Evolutionary conservation across 2,888 invertebrate genomes (phyloP).

Genomic region (Pristionchus arcanus): DNA sequence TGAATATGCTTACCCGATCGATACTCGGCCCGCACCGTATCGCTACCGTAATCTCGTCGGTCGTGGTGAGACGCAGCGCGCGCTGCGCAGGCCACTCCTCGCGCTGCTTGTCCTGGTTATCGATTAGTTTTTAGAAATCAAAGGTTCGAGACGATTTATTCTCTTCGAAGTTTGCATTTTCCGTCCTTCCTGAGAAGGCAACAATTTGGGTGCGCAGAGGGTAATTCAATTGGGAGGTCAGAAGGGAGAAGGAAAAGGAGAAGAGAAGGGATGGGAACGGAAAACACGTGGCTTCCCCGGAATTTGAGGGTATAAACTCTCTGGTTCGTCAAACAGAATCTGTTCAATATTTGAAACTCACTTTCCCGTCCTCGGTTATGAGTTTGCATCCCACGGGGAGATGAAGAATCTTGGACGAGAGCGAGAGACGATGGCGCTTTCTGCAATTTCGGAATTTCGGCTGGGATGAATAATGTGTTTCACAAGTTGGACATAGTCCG

Average conservation of each 20-base stretch:
- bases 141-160: not conserved
- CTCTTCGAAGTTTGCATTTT: not conserved
- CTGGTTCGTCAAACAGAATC: not conserved
- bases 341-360: not conserved
- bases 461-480: not conserved
- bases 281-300: not conserved
- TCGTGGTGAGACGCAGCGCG: conserved; percentile 37
- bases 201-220: not conserved
- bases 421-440: conserved; percentile 15
- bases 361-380: conserved; percentile 10
- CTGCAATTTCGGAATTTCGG: too few relatives aligned
- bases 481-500: not conserved
- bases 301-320: not conserved
- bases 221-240: conserved; percentile 26
- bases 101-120: conserved; percentile 22
- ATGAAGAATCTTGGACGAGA: conserved; percentile 12
- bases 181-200: not conserved
- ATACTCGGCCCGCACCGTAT: not conserved
- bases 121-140: not conserved
- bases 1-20: not conserved
- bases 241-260: not conserved
- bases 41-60: conserved; percentile 38
- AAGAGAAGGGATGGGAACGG: conserved; percentile 11
- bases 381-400: not conserved
- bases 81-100: conserved; percentile 46